Percentiles rank a stretch among this genome's conserved stretches.
Evolutionary conservation across 2,888 invertebrate genomes (phyloP).

Genomic region (Halictus quadricinctus): DNA sequence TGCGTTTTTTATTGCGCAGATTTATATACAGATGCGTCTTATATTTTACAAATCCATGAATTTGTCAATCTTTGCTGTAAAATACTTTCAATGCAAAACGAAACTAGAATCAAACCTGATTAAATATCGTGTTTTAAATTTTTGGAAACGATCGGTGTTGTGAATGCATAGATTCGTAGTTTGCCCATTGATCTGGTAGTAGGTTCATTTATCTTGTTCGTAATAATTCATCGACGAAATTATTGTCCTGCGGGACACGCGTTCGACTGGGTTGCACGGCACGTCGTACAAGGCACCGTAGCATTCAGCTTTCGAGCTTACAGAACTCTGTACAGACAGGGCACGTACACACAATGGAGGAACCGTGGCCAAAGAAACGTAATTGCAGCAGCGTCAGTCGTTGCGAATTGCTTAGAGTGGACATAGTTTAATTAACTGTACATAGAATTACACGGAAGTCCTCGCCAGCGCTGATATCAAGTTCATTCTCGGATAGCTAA

Average conservation of each 20-base stretch:
- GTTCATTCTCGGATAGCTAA: not conserved
- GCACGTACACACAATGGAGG: conserved; percentile 43
- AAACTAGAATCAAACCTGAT: not conserved
- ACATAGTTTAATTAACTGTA: conserved; percentile 31
- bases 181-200: not conserved
- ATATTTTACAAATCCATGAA: not conserved
- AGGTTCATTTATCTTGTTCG: conserved; percentile 30
- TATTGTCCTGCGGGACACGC: conserved; percentile 46
- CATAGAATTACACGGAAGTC: conserved; percentile 1
- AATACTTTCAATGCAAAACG: no score
- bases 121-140: not conserved
- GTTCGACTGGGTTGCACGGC: conserved; percentile 36
- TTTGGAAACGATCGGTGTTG: not conserved
- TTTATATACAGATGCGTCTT: not conserved
- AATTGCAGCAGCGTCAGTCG: conserved; percentile 39
- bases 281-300: conserved; percentile 36
- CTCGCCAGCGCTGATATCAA: not conserved
- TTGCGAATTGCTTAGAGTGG: conserved; percentile 29
- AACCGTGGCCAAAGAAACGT: conserved; percentile 38
- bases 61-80: not conserved
- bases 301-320: conserved; percentile 30
- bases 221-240: conserved; percentile 62
- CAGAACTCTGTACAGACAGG: conserved; percentile 19
- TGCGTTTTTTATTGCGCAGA: not conserved
- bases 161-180: not conserved